phyloP scores from a whole-genome alignment of 2,888 invertebrate genomes.

The Drosophila vallismaia region DNA sequence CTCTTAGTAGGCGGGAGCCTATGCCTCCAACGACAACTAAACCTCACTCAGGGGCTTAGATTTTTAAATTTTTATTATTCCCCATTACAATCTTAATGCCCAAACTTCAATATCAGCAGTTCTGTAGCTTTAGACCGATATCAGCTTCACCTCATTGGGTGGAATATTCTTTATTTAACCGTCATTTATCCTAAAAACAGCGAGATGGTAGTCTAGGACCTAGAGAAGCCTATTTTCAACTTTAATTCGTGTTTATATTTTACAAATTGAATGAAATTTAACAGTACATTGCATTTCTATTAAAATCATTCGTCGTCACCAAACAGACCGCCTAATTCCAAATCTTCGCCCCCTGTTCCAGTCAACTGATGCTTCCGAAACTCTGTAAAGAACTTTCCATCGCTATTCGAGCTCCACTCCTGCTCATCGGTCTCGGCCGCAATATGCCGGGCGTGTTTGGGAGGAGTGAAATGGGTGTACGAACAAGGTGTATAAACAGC shows the following conservation, averaged over 20 bases:
- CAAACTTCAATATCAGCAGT: no score
- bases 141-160: neutral
- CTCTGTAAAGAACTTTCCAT: constrained; percentile 78
- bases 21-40: no score
- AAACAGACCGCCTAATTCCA: constrained; percentile 70
- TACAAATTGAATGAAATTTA: neutral
- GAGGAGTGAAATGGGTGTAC: constrained; percentile 64
- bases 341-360: constrained; percentile 45
- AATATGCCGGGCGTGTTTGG: constrained; percentile 47
- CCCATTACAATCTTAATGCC: no score
- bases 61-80: no score
- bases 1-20: no score
- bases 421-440: constrained; percentile 31
- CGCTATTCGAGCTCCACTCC: constrained; percentile 54
- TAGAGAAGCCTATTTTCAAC: neutral
- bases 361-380: constrained; percentile 59
- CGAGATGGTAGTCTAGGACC: neutral
- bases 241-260: neutral
- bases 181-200: neutral
- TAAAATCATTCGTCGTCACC: constrained; percentile 52
- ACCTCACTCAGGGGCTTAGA: no score
- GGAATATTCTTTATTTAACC: neutral
- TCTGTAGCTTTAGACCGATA: neutral
- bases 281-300: neutral
- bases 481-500: constrained; percentile 60